Evolutionary conservation across 2,113 vertebrate genomes (phyloP).

Genomic region (Ophthalmolycus amberensis): DNA sequence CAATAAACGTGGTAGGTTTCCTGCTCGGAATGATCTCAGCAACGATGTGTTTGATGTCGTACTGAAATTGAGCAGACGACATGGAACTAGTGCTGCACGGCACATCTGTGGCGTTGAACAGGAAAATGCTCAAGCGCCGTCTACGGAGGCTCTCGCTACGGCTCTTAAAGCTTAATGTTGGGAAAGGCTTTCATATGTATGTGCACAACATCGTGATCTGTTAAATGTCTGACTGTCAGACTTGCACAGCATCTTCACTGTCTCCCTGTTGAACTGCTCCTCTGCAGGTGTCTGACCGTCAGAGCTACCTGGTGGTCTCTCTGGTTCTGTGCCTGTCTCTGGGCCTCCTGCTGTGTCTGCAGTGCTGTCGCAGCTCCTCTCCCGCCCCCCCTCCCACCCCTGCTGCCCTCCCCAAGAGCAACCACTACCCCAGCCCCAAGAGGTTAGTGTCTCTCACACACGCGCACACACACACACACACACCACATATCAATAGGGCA

Average conservation of each 20-base stretch:
- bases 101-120: too few species aligned
- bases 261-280: neutral
- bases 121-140: too few species aligned
- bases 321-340: conserved; percentile 90
- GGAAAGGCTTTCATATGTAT: neutral
- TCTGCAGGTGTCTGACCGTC: conserved; percentile 90
- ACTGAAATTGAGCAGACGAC: neutral
- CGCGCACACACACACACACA: conserved; percentile 13
- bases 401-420: conserved; percentile 89
- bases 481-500: neutral
- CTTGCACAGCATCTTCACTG: neutral
- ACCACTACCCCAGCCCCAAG: conserved; percentile 96
- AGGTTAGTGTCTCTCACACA: conserved; percentile 79
- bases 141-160: too few species aligned
- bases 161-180: too few species aligned
- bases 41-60: neutral
- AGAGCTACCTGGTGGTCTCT: conserved; percentile 92
- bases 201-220: neutral
- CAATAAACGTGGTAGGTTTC: neutral
- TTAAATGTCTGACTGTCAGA: neutral
- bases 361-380: conserved; percentile 88
- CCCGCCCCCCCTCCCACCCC: conserved; percentile 79
- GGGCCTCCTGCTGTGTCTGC: conserved; percentile 91
- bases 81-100: too few species aligned
- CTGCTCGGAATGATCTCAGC: neutral